These are phyloP conservation scores for Hippocampus comes DNA, from an alignment of 2,113 vertebrate genomes.

Conservation along the genomic window DNA sequence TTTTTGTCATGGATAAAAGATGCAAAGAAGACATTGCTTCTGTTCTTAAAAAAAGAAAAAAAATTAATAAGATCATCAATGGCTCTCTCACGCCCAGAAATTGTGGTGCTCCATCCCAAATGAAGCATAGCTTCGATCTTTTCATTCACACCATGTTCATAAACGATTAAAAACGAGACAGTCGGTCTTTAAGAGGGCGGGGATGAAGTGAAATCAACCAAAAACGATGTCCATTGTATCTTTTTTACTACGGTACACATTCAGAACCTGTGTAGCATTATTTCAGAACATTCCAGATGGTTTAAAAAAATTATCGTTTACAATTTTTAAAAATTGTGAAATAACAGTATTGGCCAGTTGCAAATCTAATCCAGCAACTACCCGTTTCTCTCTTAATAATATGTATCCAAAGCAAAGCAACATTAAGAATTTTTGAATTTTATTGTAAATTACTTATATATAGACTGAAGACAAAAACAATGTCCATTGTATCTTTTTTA, in stretches of 20 bases:
- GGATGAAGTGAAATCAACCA: conserved; percentile 13
- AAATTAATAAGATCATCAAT: background rate
- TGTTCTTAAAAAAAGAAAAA: conserved; percentile 14
- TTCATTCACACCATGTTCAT: background rate
- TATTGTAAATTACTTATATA: no score
- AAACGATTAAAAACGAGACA: conserved; percentile 19
- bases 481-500: background rate
- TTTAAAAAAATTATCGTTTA: no score
- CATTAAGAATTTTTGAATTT: no score
- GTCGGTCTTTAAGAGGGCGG: conserved; percentile 16
- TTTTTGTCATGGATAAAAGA: conserved; percentile 26
- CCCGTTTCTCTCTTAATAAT: no score
- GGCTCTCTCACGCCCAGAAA: conserved; percentile 5
- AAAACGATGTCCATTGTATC: background rate
- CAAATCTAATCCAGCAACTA: background rate
- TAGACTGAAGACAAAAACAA: background rate
- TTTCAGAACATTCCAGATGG: background rate
- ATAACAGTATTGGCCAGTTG: background rate
- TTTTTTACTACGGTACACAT: background rate
- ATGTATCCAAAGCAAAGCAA: no score
- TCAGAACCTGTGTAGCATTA: background rate
- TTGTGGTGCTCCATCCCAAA: conserved; percentile 25
- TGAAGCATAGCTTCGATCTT: conserved; percentile 25
- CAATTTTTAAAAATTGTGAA: no score
- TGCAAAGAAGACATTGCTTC: conserved; percentile 33